Conservation (phyloP, 2,113 vertebrate genomes). For the Tylochromis polylepis region DNA sequence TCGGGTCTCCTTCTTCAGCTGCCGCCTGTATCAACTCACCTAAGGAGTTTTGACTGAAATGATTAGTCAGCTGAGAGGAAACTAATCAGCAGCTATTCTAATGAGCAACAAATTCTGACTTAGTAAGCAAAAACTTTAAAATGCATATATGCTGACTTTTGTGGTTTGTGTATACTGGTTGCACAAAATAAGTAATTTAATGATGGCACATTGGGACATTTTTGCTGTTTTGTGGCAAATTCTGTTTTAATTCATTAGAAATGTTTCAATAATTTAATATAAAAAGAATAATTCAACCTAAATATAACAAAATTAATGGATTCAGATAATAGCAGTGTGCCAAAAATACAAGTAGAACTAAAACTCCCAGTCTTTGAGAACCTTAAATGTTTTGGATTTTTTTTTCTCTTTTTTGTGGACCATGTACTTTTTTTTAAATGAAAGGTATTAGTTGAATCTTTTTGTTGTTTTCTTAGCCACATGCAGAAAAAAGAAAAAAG, state of each 20-base stretch:
- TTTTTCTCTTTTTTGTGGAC: background rate
- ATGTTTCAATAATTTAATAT: background rate
- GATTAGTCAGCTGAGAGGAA: background rate
- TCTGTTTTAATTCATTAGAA: background rate
- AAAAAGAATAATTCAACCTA: background rate
- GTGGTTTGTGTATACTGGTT: background rate
- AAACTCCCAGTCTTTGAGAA: background rate
- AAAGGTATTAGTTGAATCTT: background rate
- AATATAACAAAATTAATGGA: background rate
- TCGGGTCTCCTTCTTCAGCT: slow-evolving; percentile 87
- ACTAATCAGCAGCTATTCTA: background rate
- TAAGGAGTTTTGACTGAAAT: background rate
- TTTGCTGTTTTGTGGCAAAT: background rate
- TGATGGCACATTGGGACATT: background rate
- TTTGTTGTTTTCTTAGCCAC: background rate
- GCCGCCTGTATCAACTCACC: slow-evolving; percentile 85
- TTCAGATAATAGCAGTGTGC: background rate
- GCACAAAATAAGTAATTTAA: background rate
- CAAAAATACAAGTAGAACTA: background rate
- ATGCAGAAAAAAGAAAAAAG: background rate
- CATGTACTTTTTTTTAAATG: background rate
- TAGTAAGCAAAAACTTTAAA: background rate
- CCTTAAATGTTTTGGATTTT: background rate
- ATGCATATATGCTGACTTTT: background rate
- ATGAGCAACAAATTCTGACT: background rate